Conservation (phyloP, 2,888 invertebrate species). For the Athalia cordata region DNA sequence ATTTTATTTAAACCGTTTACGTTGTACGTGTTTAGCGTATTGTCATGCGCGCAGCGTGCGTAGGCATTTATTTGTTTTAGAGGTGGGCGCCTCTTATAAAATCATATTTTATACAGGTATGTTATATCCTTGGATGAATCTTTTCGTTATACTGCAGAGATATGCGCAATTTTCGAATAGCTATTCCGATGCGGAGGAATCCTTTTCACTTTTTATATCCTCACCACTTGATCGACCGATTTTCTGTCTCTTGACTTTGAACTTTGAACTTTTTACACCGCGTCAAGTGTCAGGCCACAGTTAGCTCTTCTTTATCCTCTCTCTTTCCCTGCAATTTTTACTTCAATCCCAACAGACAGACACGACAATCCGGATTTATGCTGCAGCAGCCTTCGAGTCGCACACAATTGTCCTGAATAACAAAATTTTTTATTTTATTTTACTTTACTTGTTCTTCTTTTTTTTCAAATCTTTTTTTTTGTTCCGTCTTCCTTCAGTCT, state of each 20-base stretch:
- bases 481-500: not conserved
- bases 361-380: not conserved
- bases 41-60: constrained; percentile 12
- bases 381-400: not conserved
- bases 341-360: no score
- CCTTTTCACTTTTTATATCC: constrained; percentile 18
- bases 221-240: constrained; percentile 12
- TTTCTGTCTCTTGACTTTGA: constrained; percentile 39
- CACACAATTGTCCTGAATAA: not conserved
- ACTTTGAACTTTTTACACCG: constrained; percentile 28
- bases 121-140: no score
- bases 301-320: not conserved
- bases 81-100: not conserved
- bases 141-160: no score
- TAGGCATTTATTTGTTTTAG: constrained; percentile 18
- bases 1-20: no score
- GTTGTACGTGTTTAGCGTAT: not conserved
- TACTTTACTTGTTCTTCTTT: no score
- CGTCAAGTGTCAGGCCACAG: not conserved
- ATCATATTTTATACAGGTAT: no score
- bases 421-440: not conserved
- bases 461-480: not conserved
- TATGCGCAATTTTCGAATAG: no score
- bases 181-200: not conserved
- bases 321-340: no score